Evolutionary conservation across 2,797 vertebrate genomes (phyloP), one percentile per base, ranked within the genome.

Genomic region (Myotis vivesi): DNA sequence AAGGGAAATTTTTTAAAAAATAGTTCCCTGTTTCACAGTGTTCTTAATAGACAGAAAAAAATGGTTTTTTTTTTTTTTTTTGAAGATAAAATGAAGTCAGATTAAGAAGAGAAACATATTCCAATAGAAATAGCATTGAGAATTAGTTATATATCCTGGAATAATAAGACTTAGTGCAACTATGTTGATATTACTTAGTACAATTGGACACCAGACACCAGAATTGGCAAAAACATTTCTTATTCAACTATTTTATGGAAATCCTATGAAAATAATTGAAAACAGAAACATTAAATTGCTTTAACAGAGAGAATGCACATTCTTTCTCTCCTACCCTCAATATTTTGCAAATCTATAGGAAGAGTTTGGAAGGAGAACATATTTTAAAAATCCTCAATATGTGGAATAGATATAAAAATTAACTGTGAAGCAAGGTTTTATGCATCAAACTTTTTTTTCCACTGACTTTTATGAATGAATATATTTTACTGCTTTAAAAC

Each of bases 61-160:
- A 33, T 83, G 41, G 79, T 89, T 86, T 22, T 69, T 76, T 92
- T 44, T 44, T 44, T 44, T 41, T 44, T 44, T 68, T 96, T 95
- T 95, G 83, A 93, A 92, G 94, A 95, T 92, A 93, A 93, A 96
- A 92, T 92, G n/a, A 73, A 79, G 38, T 84, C n/a, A 53, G 87
- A 95, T 88, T 94, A 92, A 89, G 83, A 95, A 89, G n/a, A 9
- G 36, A 94, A 93, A 76, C 28, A 92, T 89, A 68, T 96, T 75
- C 92, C 92, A 97, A 51, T 82, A 87, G 95, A 96, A 96, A 97
- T 76, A 93, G 20, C 82, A 88, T 68, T 55, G 88, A 95, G 83
- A 92, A 57, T 87, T 96, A 73, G 68, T 76, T 85, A 79, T 28
- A 84, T 79, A 51, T 92, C 91, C 69, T 91, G 44, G 68, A 92